Evolutionary conservation across 2,888 invertebrate species (phyloP).

Genomic region (Synergus itoensis): DNA sequence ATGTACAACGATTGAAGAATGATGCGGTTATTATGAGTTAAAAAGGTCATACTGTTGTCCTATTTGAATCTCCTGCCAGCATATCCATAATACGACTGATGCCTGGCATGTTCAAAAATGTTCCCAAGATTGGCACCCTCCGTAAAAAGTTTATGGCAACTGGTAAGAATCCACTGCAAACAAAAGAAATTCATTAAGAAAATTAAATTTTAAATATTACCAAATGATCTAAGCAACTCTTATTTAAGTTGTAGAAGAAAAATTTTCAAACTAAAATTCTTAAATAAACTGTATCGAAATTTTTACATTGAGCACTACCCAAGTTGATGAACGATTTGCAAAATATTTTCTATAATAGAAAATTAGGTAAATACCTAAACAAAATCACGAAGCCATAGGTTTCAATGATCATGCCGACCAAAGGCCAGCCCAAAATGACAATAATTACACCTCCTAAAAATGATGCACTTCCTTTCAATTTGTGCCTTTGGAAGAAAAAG

Average conservation of each 20-base stretch:
- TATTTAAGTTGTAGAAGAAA: background rate
- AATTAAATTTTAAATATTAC: background rate
- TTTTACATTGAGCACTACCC: background rate
- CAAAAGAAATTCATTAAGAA: constrained; percentile 45
- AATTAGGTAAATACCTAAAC: constrained; percentile 82
- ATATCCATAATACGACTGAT: constrained; percentile 91
- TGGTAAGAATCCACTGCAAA: constrained; percentile 96
- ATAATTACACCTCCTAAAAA: constrained; percentile 96
- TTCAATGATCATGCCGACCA: constrained; percentile 97
- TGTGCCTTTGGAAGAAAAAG: constrained; percentile 99
- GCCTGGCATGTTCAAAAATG: constrained; percentile 92
- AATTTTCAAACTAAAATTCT: background rate
- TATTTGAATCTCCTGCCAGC: constrained; percentile 89
- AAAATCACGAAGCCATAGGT: constrained; percentile 95
- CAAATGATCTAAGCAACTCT: background rate
- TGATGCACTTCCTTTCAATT: constrained; percentile 92
- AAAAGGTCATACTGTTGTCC: constrained; percentile 87
- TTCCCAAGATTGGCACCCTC: constrained; percentile 94
- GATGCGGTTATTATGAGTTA: constrained; percentile 37
- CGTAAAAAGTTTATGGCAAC: constrained; percentile 97
- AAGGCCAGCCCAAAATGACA: constrained; percentile 96
- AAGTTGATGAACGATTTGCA: background rate
- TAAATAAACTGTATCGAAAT: background rate
- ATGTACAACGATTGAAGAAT: constrained; percentile 82
- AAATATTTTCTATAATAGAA: constrained; percentile 6